Percentiles rank a stretch among this genome's conserved stretches.
These are phyloP conservation scores for Ctenoplectra terminalis DNA, from an alignment of 1,140 invertebrate species.

Conservation along the genomic window DNA sequence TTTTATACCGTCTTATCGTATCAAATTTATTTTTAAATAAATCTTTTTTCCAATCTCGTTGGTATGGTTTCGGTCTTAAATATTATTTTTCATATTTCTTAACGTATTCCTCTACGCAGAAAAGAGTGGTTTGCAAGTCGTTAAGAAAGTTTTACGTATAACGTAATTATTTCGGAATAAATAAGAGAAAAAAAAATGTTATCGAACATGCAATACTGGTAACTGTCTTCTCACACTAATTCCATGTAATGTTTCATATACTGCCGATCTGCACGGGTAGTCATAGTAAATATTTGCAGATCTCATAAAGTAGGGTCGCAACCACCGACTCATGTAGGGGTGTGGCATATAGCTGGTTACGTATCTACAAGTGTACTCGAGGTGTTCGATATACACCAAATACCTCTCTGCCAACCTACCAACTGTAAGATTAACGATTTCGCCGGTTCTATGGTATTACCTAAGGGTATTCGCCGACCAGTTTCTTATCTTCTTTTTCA, in stretches of 20 bases:
- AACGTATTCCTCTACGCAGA: neutral
- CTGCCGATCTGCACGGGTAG: neutral
- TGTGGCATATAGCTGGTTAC: slow-evolving; percentile 20
- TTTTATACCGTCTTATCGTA: neutral
- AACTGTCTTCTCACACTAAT: neutral
- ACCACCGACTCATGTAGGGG: slow-evolving; percentile 34
- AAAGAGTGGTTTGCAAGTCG: neutral
- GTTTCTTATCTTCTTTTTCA: slow-evolving; percentile 24
- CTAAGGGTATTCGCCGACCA: slow-evolving; percentile 26
- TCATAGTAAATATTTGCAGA: neutral
- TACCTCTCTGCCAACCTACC: slow-evolving; percentile 62
- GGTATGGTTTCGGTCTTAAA: too few species aligned
- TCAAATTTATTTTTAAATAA: neutral
- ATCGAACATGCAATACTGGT: neutral
- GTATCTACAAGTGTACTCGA: slow-evolving; percentile 48
- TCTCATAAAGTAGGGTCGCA: neutral
- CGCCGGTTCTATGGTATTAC: slow-evolving; percentile 65
- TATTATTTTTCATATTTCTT: neutral
- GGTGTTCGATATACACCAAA: slow-evolving; percentile 48
- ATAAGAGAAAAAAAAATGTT: neutral
- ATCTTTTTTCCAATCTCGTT: too few species aligned
- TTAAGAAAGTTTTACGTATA: neutral
- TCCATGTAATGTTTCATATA: neutral
- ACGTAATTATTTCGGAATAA: neutral
- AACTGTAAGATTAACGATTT: slow-evolving; percentile 74